Conservation (phyloP, 1,140 invertebrate genomes). For the Coelopa frigida region DNA sequence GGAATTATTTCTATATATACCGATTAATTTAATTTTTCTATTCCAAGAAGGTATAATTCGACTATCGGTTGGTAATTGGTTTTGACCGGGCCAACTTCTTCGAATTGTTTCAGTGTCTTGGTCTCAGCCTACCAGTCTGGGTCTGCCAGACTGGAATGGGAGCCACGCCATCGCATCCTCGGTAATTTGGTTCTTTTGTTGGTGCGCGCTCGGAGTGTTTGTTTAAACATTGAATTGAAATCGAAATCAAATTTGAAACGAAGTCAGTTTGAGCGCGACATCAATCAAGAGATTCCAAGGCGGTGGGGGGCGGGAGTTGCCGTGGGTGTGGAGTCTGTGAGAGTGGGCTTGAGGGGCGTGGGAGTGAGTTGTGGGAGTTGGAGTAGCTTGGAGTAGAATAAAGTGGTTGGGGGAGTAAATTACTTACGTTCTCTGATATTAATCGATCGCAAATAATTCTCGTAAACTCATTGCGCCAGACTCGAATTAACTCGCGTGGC, state of each 20-base stretch:
- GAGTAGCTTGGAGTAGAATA: background rate
- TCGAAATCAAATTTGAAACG: conserved; percentile 12
- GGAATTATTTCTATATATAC: too few relatives aligned
- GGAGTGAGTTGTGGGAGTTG: conserved; percentile 6
- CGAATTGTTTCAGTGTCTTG: too few relatives aligned
- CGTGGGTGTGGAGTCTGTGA: background rate
- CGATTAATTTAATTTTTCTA: too few relatives aligned
- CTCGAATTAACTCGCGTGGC: conserved; percentile 64
- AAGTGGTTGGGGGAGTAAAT: conserved; percentile 11
- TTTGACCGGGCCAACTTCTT: too few relatives aligned
- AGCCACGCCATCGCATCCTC: too few relatives aligned
- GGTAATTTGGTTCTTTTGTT: too few relatives aligned
- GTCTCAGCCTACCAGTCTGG: too few relatives aligned
- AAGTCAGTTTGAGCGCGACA: conserved; percentile 12
- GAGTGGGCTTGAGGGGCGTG: background rate
- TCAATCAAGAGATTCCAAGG: conserved; percentile 12
- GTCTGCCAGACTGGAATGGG: too few relatives aligned
- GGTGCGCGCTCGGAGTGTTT: too few relatives aligned
- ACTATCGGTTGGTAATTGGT: too few relatives aligned
- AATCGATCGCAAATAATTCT: conserved; percentile 81
- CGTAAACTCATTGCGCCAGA: conserved; percentile 85
- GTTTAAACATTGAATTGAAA: conserved; percentile 10
- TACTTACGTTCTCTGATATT: conserved; percentile 59
- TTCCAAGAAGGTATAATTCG: too few relatives aligned
- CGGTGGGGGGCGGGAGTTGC: background rate